Evolutionary conservation across 2,113 vertebrate genomes (phyloP), one percentile per base, ranked within the genome.

Genomic region (Sturnus vulgaris): DNA sequence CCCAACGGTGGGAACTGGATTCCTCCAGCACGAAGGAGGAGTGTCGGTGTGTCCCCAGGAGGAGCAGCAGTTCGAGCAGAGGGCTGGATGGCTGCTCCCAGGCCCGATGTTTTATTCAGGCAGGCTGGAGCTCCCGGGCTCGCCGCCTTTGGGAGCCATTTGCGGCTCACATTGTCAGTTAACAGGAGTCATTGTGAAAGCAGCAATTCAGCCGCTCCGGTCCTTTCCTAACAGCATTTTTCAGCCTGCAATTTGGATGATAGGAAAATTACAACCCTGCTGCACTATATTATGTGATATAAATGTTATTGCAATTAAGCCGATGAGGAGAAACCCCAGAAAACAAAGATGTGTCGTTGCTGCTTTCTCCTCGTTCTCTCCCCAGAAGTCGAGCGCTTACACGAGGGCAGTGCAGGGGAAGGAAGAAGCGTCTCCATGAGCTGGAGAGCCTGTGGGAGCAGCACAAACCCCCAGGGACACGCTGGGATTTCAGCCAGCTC

Each of bases 231-330:
- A 96, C 97, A 97, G 97, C 97, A 94, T 98, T 98, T 52, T 97
- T 98, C 97, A 98, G 97, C 96, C 98, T 98, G 97, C 98, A 98
- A 98, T 98, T 98, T 98, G 97, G 96, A 97, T 98, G 98, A 98
- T 98, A 98, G 97, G 98, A 98, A 98, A 98, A 98, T 98, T 98
- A 98, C 97, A 97, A 97, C 98, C 97, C 97, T 97, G 93, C 95
- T 90, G 93, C 96, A 96, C 96, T 96, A 69, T 98, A 97, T 96
- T 98, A 98, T 98, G 96, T 82, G 96, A 98, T 98, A 98, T 97
- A 98, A 98, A 98, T 93, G 97, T 98, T 98, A 96, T 97, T 97
- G 95, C 96, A 98, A 98, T 98, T 98, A 98, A 98, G 96, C 93
- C 94, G 95, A 96, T 95, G 96, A 95, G 83, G 90, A 97, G 79